phyloP scores from a whole-genome alignment of 2,797 vertebrate genomes.

The Iguana delicatissima region DNA sequence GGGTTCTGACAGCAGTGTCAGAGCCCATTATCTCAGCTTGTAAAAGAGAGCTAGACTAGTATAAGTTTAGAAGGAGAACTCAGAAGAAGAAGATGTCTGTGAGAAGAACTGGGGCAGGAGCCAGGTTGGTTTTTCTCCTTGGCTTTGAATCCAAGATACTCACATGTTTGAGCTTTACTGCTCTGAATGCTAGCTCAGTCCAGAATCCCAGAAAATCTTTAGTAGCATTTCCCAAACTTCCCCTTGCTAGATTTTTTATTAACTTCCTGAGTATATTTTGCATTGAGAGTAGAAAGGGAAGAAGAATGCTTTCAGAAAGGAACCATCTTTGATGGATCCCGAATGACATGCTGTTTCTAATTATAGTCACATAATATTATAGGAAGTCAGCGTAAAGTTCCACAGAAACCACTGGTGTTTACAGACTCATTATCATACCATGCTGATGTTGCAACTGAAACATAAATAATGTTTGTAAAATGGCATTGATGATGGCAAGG shows the following conservation, averaged over 20 bases:
- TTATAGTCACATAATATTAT: slow-evolving; percentile 65
- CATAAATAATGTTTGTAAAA: slow-evolving; percentile 76
- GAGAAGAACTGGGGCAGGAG: not conserved
- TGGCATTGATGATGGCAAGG: slow-evolving; percentile 64
- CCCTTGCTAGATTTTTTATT: slow-evolving; percentile 12
- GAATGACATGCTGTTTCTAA: slow-evolving; percentile 66
- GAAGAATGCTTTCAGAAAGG: slow-evolving; percentile 19
- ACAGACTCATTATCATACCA: slow-evolving; percentile 62
- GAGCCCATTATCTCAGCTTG: not conserved
- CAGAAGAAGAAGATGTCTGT: not conserved
- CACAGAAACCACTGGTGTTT: slow-evolving; percentile 65
- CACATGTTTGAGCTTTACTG: not conserved
- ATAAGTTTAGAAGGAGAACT: not conserved
- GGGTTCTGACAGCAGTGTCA: not conserved
- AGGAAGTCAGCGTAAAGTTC: slow-evolving; percentile 63
- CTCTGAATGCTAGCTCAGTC: not conserved
- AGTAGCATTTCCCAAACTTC: not conserved
- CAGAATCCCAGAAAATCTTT: not conserved
- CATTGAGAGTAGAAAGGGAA: not conserved
- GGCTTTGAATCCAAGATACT: not conserved
- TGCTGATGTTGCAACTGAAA: slow-evolving; percentile 46
- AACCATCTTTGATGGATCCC: slow-evolving; percentile 66
- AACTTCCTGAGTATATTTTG: slow-evolving; percentile 13
- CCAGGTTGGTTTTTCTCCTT: not conserved
- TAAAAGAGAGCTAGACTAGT: not conserved